Conservation (phyloP, 2,113 vertebrate genomes). For the Ornithorhynchus anatinus region DNA sequence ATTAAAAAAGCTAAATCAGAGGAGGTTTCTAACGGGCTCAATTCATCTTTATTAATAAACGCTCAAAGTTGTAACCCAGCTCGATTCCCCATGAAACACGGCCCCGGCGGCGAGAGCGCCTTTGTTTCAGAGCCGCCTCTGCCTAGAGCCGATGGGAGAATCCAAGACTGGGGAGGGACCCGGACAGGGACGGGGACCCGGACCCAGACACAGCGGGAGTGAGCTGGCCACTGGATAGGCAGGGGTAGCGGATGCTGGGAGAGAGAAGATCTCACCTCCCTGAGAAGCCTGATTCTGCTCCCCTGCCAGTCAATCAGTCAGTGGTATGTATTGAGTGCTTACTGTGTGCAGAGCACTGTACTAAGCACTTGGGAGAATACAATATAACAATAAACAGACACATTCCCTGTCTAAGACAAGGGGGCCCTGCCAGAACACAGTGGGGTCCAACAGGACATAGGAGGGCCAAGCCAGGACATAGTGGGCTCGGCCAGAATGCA, state of each 20-base stretch:
- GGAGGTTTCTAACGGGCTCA: neutral
- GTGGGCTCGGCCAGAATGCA: neutral
- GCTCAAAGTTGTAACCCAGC: conserved; percentile 36
- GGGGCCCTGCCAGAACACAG: no score
- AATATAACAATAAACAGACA: no score
- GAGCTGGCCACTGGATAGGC: no score
- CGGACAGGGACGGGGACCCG: accelerated
- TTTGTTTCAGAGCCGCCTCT: neutral
- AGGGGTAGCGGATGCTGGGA: neutral
- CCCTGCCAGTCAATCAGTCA: no score
- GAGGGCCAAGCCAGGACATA: neutral
- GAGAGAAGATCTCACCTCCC: neutral
- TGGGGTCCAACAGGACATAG: no score
- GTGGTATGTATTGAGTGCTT: no score
- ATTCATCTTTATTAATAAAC: conserved; percentile 62
- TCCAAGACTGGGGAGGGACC: neutral
- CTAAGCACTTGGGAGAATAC: no score
- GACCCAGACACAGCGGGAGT: neutral
- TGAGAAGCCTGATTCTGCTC: neutral
- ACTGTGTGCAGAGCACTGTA: no score
- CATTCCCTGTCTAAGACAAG: no score
- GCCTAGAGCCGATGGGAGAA: neutral
- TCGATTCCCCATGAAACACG: neutral
- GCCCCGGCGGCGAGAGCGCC: neutral
- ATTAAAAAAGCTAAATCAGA: neutral